A percentile compares a stretch with the other conserved stretches of the same genome.
phyloP scores from a whole-genome alignment of 2,888 invertebrate species.

The Callyntrura guangdongensis region DNA sequence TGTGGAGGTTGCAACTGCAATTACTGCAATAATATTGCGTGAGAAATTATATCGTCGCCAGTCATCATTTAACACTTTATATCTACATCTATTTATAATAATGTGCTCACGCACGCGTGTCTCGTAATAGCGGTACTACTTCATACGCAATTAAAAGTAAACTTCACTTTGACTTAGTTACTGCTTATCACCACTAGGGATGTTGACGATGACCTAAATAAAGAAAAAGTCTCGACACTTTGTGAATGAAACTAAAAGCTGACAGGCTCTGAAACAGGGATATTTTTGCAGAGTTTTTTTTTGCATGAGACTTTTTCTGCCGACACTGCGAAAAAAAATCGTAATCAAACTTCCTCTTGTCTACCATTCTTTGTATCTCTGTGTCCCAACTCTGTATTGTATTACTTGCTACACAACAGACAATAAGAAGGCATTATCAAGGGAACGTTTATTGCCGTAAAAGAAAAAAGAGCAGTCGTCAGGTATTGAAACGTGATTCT shows the following conservation, averaged over 20 bases:
- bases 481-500: neutral
- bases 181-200: neutral
- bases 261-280: neutral
- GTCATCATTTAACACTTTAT: neutral
- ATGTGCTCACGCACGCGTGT: neutral
- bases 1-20: neutral
- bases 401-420: neutral
- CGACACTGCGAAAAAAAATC: conserved; percentile 8
- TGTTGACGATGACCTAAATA: conserved; percentile 8
- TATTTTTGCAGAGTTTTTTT: neutral
- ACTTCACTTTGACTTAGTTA: conserved; percentile 8
- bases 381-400: neutral
- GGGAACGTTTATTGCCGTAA: neutral
- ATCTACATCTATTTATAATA: neutral
- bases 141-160: neutral
- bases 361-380: neutral
- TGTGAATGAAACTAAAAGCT: conserved; percentile 47
- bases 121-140: neutral
- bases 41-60: neutral
- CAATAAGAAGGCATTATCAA: neutral
- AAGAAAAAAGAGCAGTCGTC: neutral
- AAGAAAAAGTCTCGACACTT: neutral
- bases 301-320: conserved; percentile 16
- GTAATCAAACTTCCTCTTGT: neutral
- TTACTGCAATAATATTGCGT: neutral